Evolutionary conservation across 2,113 vertebrate genomes (phyloP).

Genomic region (Acanthochromis polyacanthus): DNA sequence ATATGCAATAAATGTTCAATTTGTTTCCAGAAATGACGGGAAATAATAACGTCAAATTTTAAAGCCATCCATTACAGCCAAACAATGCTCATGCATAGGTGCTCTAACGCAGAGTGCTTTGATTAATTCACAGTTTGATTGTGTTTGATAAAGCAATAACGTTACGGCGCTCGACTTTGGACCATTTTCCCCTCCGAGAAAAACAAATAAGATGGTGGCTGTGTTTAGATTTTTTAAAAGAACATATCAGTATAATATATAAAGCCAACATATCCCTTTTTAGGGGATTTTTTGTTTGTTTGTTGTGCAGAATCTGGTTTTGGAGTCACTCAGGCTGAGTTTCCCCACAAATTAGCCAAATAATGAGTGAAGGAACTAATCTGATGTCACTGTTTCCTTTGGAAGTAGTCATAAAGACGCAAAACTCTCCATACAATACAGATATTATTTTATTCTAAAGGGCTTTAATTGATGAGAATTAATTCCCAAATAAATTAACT

Average conservation of each 20-base stretch:
- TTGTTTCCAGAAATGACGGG: conserved; percentile 99
- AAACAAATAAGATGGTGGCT: conserved; percentile 78
- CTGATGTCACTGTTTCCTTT: not conserved
- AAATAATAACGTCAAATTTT: conserved; percentile 99
- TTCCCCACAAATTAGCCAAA: no score
- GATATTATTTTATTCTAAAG: not conserved
- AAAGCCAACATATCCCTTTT: not conserved
- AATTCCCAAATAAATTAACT: no score
- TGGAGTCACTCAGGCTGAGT: no score
- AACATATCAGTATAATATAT: conserved; percentile 15
- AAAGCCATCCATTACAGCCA: conserved; percentile 97
- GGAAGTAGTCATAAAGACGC: not conserved
- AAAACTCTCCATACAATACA: conserved; percentile 1
- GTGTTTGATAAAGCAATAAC: conserved; percentile 98
- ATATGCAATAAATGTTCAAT: conserved; percentile 99
- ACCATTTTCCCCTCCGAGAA: conserved; percentile 84
- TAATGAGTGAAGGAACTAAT: not conserved
- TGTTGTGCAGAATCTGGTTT: conserved; percentile 2
- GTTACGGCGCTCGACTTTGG: conserved; percentile 89
- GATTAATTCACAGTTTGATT: conserved; percentile 98
- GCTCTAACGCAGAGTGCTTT: conserved; percentile 91
- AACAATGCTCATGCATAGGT: conserved; percentile 88
- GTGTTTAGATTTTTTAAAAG: conserved; percentile 49
- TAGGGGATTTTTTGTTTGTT: not conserved
- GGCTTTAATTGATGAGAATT: conserved; percentile 7